phyloP scores from a whole-genome alignment of 2,888 invertebrate species.

The Rhamphomyia laevipes region DNA sequence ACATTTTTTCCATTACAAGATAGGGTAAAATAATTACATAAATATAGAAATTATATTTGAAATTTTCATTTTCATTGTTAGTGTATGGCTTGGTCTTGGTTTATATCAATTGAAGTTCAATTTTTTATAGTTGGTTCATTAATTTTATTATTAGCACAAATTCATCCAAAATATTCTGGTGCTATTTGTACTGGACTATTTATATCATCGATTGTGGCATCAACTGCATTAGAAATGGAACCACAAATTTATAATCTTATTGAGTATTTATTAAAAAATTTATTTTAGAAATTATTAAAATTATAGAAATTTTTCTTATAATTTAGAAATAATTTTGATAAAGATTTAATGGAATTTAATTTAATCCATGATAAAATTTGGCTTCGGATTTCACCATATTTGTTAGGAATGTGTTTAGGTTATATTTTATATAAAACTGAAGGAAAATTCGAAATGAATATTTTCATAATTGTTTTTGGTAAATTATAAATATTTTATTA shows the following conservation, averaged over 20 bases:
- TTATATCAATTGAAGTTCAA: constrained; percentile 62
- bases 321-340: constrained; percentile 19
- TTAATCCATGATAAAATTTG: constrained; percentile 61
- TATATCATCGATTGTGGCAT: constrained; percentile 40
- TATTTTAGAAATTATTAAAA: not conserved
- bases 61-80: constrained; percentile 25
- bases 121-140: constrained; percentile 59
- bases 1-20: constrained; percentile 46
- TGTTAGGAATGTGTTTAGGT: constrained; percentile 60
- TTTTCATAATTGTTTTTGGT: constrained; percentile 21
- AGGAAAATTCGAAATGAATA: constrained; percentile 27
- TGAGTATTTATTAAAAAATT: constrained; percentile 4
- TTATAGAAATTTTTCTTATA: not conserved
- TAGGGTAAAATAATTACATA: constrained; percentile 39
- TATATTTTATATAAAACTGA: constrained; percentile 58
- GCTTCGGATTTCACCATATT: constrained; percentile 60
- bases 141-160: constrained; percentile 47
- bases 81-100: constrained; percentile 78
- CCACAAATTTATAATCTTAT: not conserved
- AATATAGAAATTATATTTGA: not conserved
- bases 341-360: constrained; percentile 49
- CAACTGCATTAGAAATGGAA: constrained; percentile 35
- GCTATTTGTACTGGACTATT: constrained; percentile 33
- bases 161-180: constrained; percentile 26
- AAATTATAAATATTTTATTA: constrained; percentile 6